Percentiles rank a stretch among this genome's conserved stretches.
Conservation (phyloP, 2,797 vertebrate genomes). For the Odontamblyopus lacepedii region DNA sequence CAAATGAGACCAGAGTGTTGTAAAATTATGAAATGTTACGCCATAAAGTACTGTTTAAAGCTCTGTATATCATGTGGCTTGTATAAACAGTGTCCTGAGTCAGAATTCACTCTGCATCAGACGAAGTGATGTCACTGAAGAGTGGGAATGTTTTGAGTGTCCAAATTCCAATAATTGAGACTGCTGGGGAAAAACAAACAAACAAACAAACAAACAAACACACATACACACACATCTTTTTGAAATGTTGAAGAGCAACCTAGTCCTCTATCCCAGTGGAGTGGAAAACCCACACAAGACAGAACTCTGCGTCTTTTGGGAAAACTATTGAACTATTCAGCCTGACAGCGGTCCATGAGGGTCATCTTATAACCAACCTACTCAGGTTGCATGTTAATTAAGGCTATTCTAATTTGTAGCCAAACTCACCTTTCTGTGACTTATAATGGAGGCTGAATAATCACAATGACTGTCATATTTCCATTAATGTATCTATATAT, state of each 20-base stretch:
- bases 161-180: not conserved
- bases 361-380: not conserved
- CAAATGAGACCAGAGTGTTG: constrained; percentile 4
- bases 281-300: not conserved
- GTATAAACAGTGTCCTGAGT: not conserved
- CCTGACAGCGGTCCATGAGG: not conserved
- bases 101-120: not conserved
- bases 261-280: no score
- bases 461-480: not conserved
- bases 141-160: not conserved
- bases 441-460: not conserved
- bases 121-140: not conserved
- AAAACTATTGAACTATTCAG: not conserved
- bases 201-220: no score
- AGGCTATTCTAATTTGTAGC: not conserved
- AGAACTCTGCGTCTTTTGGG: not conserved
- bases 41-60: not conserved
- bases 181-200: not conserved
- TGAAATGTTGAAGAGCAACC: no score
- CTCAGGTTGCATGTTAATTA: not conserved
- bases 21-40: not conserved
- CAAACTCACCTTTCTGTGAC: not conserved
- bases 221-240: not conserved
- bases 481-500: no score
- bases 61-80: not conserved